Evolutionary conservation across 1,140 invertebrate species (phyloP), one percentile per base, ranked within the genome.

Genomic region (Drosophila bipectinata): DNA sequence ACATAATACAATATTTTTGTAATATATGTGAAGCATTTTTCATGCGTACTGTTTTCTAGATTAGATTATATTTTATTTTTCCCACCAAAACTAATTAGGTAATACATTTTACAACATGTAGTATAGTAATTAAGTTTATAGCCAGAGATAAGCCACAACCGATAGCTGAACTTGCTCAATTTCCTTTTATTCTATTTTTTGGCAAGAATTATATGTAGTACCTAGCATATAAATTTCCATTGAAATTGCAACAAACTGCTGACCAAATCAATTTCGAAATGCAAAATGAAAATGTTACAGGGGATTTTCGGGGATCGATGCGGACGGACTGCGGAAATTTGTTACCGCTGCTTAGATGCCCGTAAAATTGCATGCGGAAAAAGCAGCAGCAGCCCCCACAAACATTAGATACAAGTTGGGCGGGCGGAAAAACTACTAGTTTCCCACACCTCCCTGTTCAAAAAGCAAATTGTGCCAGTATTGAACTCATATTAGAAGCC

Each of bases 301-400:
- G 45, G 57, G 62, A 61, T 79, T 73, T 55, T 66, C 53, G 59
- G 75, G 34, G 51, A 68, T 75, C 47, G 47, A 68, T 48, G 51
- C 21, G 41, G 44, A 69, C 60, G 54, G 61, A 58, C 53, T 18
- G 49, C 39, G 48, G 61, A 76, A 76, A 76, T 77, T 76, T 77
- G 63, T 77, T 77, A 72, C 63, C 57, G 63, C 57, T 79, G 62
- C 62, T 74, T 74, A 79, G 69, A 79, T 79, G 62, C 53, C 77
- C 77, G 77, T 68, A 79, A 74, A 79, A 79, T 79, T 79, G 77
- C 76, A 79, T 62, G 76, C 58, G 77, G 69, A 74, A 79, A 79
- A 79, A 72, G 68, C 57, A 72, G 68, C 48, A 73, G 41, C 75
- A 77, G 26, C 26, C 6, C 10, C 9, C 3, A 12, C 47, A 57